Evolutionary conservation across 2,797 vertebrate species (phyloP).

Genomic region (Mormyrops attenuatus): DNA sequence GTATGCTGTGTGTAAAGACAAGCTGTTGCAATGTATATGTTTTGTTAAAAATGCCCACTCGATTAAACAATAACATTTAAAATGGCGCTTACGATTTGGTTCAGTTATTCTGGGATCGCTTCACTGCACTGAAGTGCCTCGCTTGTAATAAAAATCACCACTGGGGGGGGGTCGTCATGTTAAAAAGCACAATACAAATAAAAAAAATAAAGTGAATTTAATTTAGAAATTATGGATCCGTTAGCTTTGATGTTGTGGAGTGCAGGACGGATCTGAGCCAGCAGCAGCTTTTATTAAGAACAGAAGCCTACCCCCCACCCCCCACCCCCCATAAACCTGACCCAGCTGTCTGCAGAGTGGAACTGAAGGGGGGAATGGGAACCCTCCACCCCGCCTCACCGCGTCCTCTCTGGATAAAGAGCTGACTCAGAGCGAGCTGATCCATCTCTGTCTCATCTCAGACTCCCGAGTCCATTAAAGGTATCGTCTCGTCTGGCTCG

Average conservation of each 20-base stretch:
- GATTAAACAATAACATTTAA: not conserved
- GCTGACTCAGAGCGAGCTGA: not conserved
- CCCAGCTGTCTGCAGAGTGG: not conserved
- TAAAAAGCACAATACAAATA: not conserved
- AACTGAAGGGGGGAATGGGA: not conserved
- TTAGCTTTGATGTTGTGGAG: not conserved
- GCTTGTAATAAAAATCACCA: not conserved
- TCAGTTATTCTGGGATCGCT: not conserved
- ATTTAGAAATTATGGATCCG: not conserved
- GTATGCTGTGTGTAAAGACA: not conserved
- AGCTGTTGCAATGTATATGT: not conserved
- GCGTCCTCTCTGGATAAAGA: not conserved
- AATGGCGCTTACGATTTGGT: not conserved
- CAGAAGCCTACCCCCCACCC: not conserved
- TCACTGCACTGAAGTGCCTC: not conserved
- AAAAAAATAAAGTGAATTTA: not conserved
- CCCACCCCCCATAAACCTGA: not conserved
- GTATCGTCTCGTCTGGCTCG: not conserved
- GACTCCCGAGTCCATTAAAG: not conserved
- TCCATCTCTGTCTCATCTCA: conserved; percentile 7
- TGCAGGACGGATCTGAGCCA: not conserved
- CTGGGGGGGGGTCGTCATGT: not conserved
- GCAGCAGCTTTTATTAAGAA: not conserved
- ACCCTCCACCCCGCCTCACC: not conserved
- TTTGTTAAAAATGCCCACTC: not conserved